Evolutionary conservation across 1,140 invertebrate species (phyloP).

Genomic region (Heliconius nattereri): DNA sequence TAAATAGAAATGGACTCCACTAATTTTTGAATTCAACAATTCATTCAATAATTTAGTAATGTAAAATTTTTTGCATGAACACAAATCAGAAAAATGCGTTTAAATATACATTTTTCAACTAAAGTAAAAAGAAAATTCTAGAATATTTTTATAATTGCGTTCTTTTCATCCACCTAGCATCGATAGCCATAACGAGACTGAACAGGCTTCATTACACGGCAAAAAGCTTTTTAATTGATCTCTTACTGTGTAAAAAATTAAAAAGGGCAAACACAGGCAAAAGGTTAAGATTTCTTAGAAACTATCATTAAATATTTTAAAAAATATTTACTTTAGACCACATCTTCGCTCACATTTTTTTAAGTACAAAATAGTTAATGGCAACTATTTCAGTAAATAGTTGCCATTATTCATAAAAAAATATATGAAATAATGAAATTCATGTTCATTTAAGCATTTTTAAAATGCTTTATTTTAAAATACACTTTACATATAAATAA

Average conservation of each 20-base stretch:
- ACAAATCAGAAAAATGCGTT: neutral
- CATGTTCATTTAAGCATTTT: too few relatives aligned
- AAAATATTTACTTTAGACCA: neutral
- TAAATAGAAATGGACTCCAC: too few relatives aligned
- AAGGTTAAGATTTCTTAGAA: neutral
- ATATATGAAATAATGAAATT: too few relatives aligned
- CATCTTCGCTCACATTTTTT: too few relatives aligned
- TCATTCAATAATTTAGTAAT: neutral
- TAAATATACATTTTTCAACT: neutral
- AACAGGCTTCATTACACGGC: slow-evolving; percentile 3
- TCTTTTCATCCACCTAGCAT: neutral
- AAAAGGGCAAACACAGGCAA: neutral
- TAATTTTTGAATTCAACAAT: too few relatives aligned
- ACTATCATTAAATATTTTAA: neutral
- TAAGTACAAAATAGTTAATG: too few relatives aligned
- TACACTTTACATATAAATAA: too few relatives aligned
- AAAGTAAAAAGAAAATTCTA: slow-evolving; percentile 3
- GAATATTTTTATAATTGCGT: slow-evolving; percentile 3
- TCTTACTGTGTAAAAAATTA: neutral
- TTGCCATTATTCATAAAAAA: too few relatives aligned
- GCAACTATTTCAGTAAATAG: too few relatives aligned
- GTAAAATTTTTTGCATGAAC: neutral
- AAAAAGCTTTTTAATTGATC: slow-evolving; percentile 11
- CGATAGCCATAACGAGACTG: slow-evolving; percentile 10
- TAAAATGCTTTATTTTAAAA: too few relatives aligned